Conservation (phyloP, 2,113 vertebrate species). For the Euleptes europaea region DNA sequence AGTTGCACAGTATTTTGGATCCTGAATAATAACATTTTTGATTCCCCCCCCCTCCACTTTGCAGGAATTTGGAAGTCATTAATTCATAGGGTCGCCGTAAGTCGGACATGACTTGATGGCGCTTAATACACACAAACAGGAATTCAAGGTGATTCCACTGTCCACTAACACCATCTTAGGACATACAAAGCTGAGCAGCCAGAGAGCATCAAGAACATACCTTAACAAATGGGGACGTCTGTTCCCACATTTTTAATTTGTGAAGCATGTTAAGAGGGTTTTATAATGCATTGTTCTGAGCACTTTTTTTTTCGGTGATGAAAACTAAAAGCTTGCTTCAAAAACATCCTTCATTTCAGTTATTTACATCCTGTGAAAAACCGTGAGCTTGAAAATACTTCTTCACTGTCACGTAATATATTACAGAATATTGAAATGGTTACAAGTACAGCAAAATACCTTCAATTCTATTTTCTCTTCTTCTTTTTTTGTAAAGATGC, state of each 20-base stretch:
- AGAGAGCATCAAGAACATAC: constrained; percentile 4
- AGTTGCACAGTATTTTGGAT: neutral
- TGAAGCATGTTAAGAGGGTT: constrained; percentile 49
- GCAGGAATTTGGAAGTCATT: no score
- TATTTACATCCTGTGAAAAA: constrained; percentile 91
- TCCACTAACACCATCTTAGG: constrained; percentile 32
- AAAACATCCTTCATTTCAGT: constrained; percentile 70
- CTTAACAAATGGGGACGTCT: constrained; percentile 52
- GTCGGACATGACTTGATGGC: no score
- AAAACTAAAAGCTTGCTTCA: constrained; percentile 81
- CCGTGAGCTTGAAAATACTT: constrained; percentile 83
- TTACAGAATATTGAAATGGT: constrained; percentile 85
- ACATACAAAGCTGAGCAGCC: constrained; percentile 59
- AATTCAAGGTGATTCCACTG: constrained; percentile 38
- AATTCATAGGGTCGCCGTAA: neutral
- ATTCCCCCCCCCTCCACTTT: constrained; percentile 9
- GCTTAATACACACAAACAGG: neutral
- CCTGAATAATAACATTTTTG: constrained; percentile 36
- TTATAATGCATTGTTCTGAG: constrained; percentile 65
- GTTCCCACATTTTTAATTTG: constrained; percentile 3
- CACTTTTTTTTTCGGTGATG: constrained; percentile 51
- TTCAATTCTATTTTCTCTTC: constrained; percentile 49
- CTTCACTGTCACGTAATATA: constrained; percentile 83
- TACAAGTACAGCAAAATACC: constrained; percentile 85
- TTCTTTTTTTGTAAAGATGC: constrained; percentile 76